phyloP scores from a whole-genome alignment of 2,888 invertebrate species.

The Zaprionus lineosus region DNA sequence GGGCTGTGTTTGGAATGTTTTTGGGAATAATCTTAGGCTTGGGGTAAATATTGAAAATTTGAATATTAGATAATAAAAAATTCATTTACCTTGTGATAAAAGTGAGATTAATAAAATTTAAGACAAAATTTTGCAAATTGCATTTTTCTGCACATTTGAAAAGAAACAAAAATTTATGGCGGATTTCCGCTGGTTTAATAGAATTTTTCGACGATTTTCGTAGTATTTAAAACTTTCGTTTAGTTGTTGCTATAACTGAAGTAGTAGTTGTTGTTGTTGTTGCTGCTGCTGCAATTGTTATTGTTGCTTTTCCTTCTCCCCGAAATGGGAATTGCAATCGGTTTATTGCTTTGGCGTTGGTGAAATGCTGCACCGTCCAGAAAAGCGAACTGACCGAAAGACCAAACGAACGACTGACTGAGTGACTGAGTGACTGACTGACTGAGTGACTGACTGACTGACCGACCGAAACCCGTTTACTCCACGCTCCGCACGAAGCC shows the following conservation, averaged over 20 bases:
- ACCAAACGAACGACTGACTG: background rate
- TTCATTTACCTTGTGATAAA: too few species aligned
- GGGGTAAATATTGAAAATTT: background rate
- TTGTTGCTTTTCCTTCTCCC: conserved; percentile 28
- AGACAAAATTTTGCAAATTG: conserved; percentile 7
- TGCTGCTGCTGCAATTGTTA: too few species aligned
- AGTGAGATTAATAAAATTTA: too few species aligned
- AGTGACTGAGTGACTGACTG: conserved; percentile 9
- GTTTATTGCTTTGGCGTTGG: conserved; percentile 37
- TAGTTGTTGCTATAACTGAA: too few species aligned
- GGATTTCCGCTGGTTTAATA: conserved; percentile 19
- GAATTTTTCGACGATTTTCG: conserved; percentile 19
- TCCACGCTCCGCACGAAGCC: conserved; percentile 29
- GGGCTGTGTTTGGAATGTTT: conserved; percentile 5
- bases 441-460: conserved; percentile 21
- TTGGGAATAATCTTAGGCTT: background rate
- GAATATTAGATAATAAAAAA: too few species aligned
- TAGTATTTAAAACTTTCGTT: conserved; percentile 51
- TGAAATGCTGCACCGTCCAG: conserved; percentile 63
- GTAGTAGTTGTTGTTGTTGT: too few species aligned
- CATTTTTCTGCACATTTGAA: conserved; percentile 28
- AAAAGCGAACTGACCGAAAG: conserved; percentile 10
- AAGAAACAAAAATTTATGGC: background rate
- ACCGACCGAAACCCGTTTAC: conserved; percentile 63
- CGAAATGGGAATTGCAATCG: conserved; percentile 58